phyloP scores from a whole-genome alignment of 2,888 invertebrate genomes.

The Thereva nobilitata region DNA sequence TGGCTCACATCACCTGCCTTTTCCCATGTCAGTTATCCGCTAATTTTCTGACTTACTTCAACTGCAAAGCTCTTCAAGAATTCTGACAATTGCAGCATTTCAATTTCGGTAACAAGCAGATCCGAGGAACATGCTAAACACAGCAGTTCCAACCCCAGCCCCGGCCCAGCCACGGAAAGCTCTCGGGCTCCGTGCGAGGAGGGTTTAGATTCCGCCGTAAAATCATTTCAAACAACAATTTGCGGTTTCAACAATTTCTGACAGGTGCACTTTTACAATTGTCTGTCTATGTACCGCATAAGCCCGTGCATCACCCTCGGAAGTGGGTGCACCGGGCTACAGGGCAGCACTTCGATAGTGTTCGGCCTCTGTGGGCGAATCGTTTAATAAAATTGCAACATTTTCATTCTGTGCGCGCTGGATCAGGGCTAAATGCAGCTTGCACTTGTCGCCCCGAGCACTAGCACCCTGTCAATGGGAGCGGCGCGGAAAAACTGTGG shows the following conservation, averaged over 20 bases:
- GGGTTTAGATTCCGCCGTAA: conserved; percentile 17
- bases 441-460: conserved; percentile 29
- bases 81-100: conserved; percentile 21
- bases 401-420: conserved; percentile 26
- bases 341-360: conserved; percentile 19
- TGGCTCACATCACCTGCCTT: conserved; percentile 16
- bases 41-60: conserved; percentile 22
- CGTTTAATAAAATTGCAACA: conserved; percentile 29
- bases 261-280: conserved; percentile 34
- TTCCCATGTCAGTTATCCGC: conserved; percentile 33
- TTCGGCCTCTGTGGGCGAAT: conserved; percentile 12
- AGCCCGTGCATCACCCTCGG: neutral
- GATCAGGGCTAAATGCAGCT: conserved; percentile 22
- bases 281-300: conserved; percentile 11
- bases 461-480: conserved; percentile 29
- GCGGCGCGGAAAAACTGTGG: conserved; percentile 16
- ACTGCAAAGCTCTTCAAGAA: conserved; percentile 20
- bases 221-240: conserved; percentile 30
- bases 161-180: too few species aligned
- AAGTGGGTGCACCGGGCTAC: too few species aligned
- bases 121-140: neutral
- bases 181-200: neutral
- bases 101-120: neutral
- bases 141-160: neutral
- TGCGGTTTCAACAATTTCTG: conserved; percentile 36